These are phyloP conservation scores for Brachyptera putata DNA, from an alignment of 2,888 invertebrate genomes.

Conservation along the genomic window DNA sequence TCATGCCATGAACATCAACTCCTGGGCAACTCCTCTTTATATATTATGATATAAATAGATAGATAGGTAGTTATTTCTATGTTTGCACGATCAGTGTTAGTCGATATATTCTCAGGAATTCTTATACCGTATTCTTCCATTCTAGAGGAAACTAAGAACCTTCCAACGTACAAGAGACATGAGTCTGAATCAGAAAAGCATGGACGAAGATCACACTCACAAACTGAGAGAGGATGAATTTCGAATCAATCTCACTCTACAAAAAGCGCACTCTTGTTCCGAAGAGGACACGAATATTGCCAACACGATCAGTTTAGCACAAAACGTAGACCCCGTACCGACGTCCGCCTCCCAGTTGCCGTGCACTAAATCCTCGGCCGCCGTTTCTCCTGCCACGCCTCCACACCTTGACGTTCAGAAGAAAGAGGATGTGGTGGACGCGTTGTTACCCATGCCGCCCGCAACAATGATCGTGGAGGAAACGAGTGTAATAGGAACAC, in stretches of 20 bases:
- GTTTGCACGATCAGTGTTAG: too few species aligned
- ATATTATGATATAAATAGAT: too few species aligned
- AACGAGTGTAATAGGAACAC: neutral
- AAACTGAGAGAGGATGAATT: slow-evolving; percentile 31
- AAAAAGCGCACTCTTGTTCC: slow-evolving; percentile 30
- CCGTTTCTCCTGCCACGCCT: neutral
- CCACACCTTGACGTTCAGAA: neutral
- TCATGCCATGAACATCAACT: too few species aligned
- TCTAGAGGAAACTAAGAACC: slow-evolving; percentile 63
- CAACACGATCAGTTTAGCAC: neutral
- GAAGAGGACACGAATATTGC: slow-evolving; percentile 23
- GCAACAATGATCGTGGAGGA: neutral
- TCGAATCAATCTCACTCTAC: slow-evolving; percentile 31
- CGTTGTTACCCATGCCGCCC: neutral
- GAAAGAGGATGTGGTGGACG: neutral
- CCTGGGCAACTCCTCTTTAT: too few species aligned
- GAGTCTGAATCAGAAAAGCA: slow-evolving; percentile 46
- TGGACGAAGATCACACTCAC: slow-evolving; percentile 49
- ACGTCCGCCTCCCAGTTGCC: neutral
- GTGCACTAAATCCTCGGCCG: neutral
- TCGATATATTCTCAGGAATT: too few species aligned
- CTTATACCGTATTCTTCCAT: slow-evolving; percentile 32
- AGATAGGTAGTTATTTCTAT: too few species aligned
- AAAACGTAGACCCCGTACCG: too few species aligned
- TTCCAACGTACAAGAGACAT: slow-evolving; percentile 53